Conservation (phyloP, 1,140 invertebrate species). For the Kradibia gibbosae region DNA sequence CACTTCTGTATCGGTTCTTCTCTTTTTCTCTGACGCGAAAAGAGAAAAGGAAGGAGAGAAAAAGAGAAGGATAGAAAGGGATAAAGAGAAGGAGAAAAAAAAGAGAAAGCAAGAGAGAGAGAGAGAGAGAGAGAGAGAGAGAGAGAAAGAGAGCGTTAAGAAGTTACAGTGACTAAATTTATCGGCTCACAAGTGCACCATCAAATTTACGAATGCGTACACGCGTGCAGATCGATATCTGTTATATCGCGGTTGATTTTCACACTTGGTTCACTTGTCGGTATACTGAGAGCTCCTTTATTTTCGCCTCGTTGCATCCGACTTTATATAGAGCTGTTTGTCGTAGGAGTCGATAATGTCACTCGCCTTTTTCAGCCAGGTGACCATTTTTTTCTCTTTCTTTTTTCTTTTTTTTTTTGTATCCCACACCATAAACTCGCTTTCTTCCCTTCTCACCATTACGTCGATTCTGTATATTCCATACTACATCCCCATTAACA, state of each 20-base stretch:
- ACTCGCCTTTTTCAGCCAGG: not conserved
- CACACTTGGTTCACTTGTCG: not conserved
- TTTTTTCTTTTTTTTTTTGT: not conserved
- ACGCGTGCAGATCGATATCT: conserved; percentile 31
- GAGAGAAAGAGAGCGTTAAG: not conserved
- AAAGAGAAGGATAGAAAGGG: too few relatives aligned
- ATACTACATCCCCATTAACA: too few relatives aligned
- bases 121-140: too few relatives aligned
- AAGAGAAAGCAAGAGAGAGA: too few relatives aligned
- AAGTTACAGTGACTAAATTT: conserved; percentile 20
- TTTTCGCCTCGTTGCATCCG: not conserved
- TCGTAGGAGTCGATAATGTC: conserved; percentile 18
- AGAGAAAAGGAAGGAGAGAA: too few relatives aligned
- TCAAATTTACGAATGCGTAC: not conserved
- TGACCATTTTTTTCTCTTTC: conserved; percentile 30
- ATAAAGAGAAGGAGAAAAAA: not conserved
- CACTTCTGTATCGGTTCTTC: not conserved
- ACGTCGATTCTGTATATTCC: too few relatives aligned
- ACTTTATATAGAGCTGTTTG: not conserved
- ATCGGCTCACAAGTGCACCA: not conserved
- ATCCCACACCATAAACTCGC: not conserved
- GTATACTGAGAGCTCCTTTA: not conserved
- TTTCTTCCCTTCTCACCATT: too few relatives aligned
- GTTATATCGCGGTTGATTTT: not conserved
- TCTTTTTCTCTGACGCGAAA: not conserved